Evolutionary conservation across 2,888 invertebrate genomes (phyloP), one percentile per base, ranked within the genome.

Genomic region (Cephus spinipes): DNA sequence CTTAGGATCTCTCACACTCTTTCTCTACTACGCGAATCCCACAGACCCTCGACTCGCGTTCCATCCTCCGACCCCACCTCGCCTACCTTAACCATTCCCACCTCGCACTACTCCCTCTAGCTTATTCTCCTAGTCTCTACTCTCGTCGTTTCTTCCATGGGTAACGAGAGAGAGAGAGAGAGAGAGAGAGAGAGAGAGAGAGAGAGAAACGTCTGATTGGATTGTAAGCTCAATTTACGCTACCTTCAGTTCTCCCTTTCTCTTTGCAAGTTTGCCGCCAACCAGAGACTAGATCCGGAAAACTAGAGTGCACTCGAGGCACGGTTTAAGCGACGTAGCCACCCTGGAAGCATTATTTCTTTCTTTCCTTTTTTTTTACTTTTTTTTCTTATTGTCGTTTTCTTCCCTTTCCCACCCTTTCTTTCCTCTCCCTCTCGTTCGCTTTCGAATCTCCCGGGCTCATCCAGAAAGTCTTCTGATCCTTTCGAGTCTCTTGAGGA

Each of bases 161-260:
- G 6, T 15, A n/a, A 34, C 69, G 55, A 12, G 11, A 30, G 33
- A 36, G 35, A 68, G 74, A 73, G 31, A 34, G 34, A 35, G 35
- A 35, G 34, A 35, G 35, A 35, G 35, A 35, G 35, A 35, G 35
- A 35, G 55, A 73, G 23, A 74, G 68, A 77, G 34, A 88, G 79
- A 80, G 83, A 84, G 81, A 83, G 83, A 80, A 84, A 79, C 77
- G 85, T 83, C 86, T 90, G 90, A 90, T 90, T 90, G 90, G 88
- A 90, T 90, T 90, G 90, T 88, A 87, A 89, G 90, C 90, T 90
- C 90, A 89, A 90, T 90, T 89, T 90, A 87, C 88, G 87, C 86
- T 86, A 82, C 85, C 87, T 87, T 86, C 86, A 80, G 77, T 76
- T 75, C 78, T 71, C 71, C 68, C 75, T 77, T 78, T 79, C 76